These are phyloP conservation scores for Geopemphigus sp. DNA, from an alignment of 1,140 invertebrate species.

Conservation along the genomic window DNA sequence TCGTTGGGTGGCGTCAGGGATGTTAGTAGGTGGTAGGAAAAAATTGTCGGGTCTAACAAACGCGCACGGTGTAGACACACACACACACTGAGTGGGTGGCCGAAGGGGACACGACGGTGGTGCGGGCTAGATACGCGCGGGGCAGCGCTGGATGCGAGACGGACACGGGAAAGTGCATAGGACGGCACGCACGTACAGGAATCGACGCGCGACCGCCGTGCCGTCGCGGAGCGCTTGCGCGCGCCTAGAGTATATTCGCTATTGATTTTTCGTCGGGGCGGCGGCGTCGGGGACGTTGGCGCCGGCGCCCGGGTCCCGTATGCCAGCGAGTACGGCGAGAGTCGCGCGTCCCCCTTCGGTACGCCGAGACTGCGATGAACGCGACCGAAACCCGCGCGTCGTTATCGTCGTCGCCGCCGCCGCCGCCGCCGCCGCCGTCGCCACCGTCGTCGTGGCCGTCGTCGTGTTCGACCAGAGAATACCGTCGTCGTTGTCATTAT, in stretches of 20 bases:
- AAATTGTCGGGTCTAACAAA: no score
- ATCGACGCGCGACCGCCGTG: no score
- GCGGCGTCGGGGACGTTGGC: not conserved
- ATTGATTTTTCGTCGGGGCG: conserved; percentile 36
- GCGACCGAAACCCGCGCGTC: conserved; percentile 32
- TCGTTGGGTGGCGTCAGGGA: no score
- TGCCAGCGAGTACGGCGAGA: not conserved
- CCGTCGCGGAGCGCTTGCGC: not conserved
- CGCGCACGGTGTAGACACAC: no score
- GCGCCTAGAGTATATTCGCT: not conserved
- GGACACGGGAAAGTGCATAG: no score
- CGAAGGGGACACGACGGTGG: no score
- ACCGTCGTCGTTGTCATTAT: not conserved
- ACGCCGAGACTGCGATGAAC: conserved; percentile 19
- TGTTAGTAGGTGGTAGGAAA: no score
- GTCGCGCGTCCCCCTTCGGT: not conserved
- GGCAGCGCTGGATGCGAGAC: no score
- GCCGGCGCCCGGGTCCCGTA: conserved; percentile 12
- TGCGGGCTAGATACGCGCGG: no score
- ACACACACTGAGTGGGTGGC: no score
- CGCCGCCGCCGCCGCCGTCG: not conserved
- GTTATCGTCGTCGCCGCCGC: not conserved
- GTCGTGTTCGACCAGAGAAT: not conserved
- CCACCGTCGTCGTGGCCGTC: not conserved
- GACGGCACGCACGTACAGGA: no score